These are phyloP conservation scores for Vespertilio murinus DNA, from an alignment of 2,797 vertebrate genomes.

Conservation along the genomic window DNA sequence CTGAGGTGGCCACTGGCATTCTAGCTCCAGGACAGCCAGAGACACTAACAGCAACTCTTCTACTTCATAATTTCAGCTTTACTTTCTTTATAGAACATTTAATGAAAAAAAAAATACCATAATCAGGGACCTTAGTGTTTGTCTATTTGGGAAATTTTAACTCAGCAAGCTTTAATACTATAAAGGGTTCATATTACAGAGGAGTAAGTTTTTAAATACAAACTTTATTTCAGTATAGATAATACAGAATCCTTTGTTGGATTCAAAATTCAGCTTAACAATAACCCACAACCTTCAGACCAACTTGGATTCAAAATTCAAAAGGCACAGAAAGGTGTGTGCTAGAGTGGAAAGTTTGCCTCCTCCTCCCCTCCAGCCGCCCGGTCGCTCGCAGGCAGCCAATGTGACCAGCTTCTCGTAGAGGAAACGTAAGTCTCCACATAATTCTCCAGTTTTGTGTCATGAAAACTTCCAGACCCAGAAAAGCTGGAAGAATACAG, in stretches of 20 bases:
- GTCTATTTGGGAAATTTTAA: background rate
- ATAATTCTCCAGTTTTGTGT: no score
- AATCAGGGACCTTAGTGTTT: background rate
- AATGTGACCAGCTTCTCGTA: background rate
- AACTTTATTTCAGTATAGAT: background rate
- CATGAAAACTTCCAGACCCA: background rate
- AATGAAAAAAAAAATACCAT: conserved; percentile 6
- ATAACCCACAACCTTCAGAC: no score
- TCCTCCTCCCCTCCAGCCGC: background rate
- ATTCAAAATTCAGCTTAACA: background rate
- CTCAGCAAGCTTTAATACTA: background rate
- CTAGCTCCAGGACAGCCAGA: background rate
- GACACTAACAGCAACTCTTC: background rate
- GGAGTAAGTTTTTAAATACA: background rate
- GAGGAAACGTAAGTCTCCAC: background rate
- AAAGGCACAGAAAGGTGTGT: background rate
- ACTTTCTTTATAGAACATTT: background rate
- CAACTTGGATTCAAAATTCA: background rate
- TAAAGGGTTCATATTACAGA: background rate
- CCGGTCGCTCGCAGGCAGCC: background rate
- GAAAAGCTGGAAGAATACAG: background rate
- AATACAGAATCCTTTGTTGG: background rate
- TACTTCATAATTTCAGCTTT: background rate
- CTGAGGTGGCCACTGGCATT: background rate
- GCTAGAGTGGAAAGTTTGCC: background rate